Conservation (phyloP, 2,113 vertebrate genomes). For the Blennius ocellaris region DNA sequence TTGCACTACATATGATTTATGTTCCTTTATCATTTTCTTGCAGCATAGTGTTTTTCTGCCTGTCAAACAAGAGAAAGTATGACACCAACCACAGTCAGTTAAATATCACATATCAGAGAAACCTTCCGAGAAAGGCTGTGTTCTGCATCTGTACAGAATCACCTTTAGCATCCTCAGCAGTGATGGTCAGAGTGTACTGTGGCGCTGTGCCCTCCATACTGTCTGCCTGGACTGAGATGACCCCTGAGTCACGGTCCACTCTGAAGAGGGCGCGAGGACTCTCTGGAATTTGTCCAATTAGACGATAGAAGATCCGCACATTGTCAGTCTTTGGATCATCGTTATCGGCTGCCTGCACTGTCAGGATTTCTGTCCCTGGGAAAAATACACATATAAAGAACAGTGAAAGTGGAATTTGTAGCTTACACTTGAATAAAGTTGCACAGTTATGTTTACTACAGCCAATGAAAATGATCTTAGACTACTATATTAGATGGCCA, state of each 20-base stretch:
- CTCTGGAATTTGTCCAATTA: constrained; percentile 81
- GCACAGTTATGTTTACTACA: neutral
- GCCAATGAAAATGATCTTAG: neutral
- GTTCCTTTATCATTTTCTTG: no score
- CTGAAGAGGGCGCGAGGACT: constrained; percentile 82
- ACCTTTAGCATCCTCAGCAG: constrained; percentile 85
- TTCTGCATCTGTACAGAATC: constrained; percentile 1
- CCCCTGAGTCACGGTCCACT: constrained; percentile 75
- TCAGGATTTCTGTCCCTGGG: constrained; percentile 83
- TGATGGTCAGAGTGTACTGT: constrained; percentile 77
- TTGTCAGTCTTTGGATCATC: constrained; percentile 85
- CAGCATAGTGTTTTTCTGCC: no score
- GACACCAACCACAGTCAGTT: neutral
- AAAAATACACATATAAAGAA: constrained; percentile 11
- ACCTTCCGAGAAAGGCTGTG: neutral
- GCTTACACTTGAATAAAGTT: neutral
- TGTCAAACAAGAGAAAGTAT: no score
- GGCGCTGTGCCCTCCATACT: constrained; percentile 74
- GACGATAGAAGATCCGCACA: constrained; percentile 79
- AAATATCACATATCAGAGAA: neutral
- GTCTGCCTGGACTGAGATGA: constrained; percentile 79
- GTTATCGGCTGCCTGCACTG: constrained; percentile 82
- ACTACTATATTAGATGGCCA: neutral
- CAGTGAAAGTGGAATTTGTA: neutral
- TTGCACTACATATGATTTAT: no score